Base-by-base conservation (phyloP, 2,888 invertebrate species). In the Frankliniella fusca region DNA sequence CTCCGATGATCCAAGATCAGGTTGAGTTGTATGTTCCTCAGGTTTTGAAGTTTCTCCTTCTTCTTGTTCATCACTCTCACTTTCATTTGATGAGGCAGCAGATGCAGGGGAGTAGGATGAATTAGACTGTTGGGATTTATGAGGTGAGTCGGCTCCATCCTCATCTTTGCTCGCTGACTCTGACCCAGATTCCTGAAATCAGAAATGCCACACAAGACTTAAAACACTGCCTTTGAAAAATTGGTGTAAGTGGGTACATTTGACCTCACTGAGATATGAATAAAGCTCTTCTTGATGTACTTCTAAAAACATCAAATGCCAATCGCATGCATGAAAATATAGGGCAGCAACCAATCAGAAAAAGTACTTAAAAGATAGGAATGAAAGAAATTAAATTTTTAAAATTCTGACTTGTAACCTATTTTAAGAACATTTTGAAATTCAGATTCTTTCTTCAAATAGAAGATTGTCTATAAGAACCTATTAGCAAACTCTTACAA, bases 111-210 rank as follows among this genome's bases (percentile, higher is more conserved):
- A 76, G 12, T 23, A 76, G 8, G 70, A 76, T 27, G 70, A 76
- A 76, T n/a, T 61, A n/a, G 70, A 76, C 10, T 12, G 23, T 10
- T 23, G 8, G 0, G 70, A 27, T 12, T 76, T 76, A 27, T 12
- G 70, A 27, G 70, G 70, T 23, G 70, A 76, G 70, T 76, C 27
- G 70, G 12, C 70, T 10, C 27, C 27, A 76, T 76, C 27, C 1
- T 23, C 70, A 76, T 76, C 70, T 23, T 76, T 76, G 27, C 12
- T 27, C 0, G 70, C 10, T 9, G 70, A 76, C 27, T 76, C 70
- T 27, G 70, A 76, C 9, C 70, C 70, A 12, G 70, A 76, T 12
- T 76, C 70, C 70, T 76, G 70, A 23, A 76, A 76, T 76, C 70
- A 76, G n/a, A 76, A 23, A 76, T 61, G n/a, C 61, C 61, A 61